Base-by-base conservation (phyloP, 2,888 invertebrate genomes). In the Amblyjoppa fuscipennis region DNA sequence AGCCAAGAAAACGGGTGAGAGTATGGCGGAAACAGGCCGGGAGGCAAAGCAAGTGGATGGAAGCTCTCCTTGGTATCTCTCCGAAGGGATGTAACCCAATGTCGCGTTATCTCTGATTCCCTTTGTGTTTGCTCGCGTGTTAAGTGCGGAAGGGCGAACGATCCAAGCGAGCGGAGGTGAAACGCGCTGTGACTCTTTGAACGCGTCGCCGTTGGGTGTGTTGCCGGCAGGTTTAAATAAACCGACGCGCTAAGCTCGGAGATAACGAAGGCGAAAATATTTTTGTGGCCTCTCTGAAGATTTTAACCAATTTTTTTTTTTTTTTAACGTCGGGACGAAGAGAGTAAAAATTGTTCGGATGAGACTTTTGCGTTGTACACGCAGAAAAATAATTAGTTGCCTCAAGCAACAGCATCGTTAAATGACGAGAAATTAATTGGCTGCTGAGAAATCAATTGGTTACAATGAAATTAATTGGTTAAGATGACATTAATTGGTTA, bases 31-130 rank as follows among this genome's bases (percentile, higher is more conserved):
- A 66, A 66, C 53, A 74, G 45, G 73, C 64, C 41, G 80, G 53
- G 28, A 66, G 73, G 51, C 64, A 80, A 49, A 41, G 66, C 53
- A 38, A 66, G 68, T 80, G 51, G 20, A 51, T 61, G 25, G 41
- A 51, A 38, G 38, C 56, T 16, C 31, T 31, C 28, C 20, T 64
- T 20, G 38, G 38, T 64, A 34, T 70, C 64, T 51, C 71, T 34
- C 45, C 45, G 80, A 74, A 75, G 70, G 31, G 81, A 76, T 76
- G 81, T 84, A 81, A 76, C 70, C 81, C 69, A 76, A 76, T 81
- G 84, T 81, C 81, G 84, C 69, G 81, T 84, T 84, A 84, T 84
- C 81, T 76, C 75, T 81, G 81, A 84, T 84, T 84, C 84, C 64
- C 84, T 84, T 84, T 84, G 84, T 81, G 81, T 75, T 81, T 76